Conservation (phyloP, 30 jellyfish, hydroid and myxozoan genomes). For the Cassiopea xamachana region DNA sequence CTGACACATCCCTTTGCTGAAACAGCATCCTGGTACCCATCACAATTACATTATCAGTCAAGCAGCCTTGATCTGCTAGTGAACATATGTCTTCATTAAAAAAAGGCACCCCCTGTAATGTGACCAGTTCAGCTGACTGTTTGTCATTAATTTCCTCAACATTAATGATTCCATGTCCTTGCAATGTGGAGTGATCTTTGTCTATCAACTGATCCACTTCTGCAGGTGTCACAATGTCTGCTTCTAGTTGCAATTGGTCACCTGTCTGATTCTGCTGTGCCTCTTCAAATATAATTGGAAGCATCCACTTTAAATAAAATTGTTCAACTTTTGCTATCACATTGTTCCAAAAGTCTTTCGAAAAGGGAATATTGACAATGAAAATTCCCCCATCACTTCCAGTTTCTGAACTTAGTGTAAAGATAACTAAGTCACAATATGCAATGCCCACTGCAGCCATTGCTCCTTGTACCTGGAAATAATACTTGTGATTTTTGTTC, state of each 20-base stretch:
- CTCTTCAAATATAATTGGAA: slow-evolving; percentile 38
- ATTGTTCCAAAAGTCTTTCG: slow-evolving; percentile 21
- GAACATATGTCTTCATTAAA: slow-evolving; percentile 42
- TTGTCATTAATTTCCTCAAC: slow-evolving; percentile 10
- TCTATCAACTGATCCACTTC: slow-evolving; percentile 1
- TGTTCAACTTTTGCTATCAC: slow-evolving; percentile 1
- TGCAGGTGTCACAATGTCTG: slow-evolving; percentile 18
- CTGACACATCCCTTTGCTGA: slow-evolving; percentile 17
- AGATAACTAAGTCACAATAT: slow-evolving; percentile 38
- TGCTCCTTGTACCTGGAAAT: slow-evolving; percentile 60
- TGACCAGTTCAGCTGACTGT: slow-evolving; percentile 4
- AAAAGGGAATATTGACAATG: slow-evolving; percentile 19
- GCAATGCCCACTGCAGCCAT: slow-evolving; percentile 51
- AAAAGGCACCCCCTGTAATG: slow-evolving; percentile 49
- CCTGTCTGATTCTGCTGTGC: slow-evolving; percentile 19
- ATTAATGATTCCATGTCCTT: background rate
- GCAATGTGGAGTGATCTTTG: slow-evolving; percentile 5
- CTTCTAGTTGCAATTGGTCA: slow-evolving; percentile 7
- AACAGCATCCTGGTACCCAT: slow-evolving; percentile 26
- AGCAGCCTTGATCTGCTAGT: slow-evolving; percentile 10
- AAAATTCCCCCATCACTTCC: slow-evolving; percentile 49
- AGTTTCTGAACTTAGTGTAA: slow-evolving; percentile 22
- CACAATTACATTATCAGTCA: slow-evolving; percentile 42
- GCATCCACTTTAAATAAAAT: slow-evolving; percentile 51
- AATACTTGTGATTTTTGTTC: slow-evolving; percentile 37